phyloP scores from a whole-genome alignment of 2,797 vertebrate species.

The Enteromius argenteus region DNA sequence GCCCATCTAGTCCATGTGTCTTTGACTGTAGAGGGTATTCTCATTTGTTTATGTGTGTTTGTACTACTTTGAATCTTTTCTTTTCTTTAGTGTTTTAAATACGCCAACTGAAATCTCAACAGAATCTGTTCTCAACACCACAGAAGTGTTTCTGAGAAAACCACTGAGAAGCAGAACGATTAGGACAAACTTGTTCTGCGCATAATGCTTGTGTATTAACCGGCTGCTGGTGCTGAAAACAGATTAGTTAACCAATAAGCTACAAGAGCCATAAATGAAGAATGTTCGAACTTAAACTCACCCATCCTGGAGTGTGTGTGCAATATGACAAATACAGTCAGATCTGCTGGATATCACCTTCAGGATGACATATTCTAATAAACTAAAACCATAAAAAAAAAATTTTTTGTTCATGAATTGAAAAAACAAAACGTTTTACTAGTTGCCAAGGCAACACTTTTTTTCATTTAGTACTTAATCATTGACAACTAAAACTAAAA shows the following conservation, averaged over 20 bases:
- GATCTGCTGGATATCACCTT: not conserved
- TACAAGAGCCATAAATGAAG: conserved; percentile 48
- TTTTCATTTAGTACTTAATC: not conserved
- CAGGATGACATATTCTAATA: not conserved
- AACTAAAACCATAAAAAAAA: not conserved
- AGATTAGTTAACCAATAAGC: conserved; percentile 60
- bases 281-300: not conserved
- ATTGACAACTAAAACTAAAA: not conserved
- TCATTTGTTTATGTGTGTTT: conserved; percentile 63
- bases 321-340: conserved; percentile 11
- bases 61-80: conserved; percentile 61
- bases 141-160: not conserved
- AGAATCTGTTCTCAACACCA: conserved; percentile 74
- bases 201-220: not conserved
- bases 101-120: conserved; percentile 48
- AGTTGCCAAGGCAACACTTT: not conserved
- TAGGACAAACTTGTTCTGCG: not conserved
- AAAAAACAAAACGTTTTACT: not conserved
- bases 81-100: conserved; percentile 64
- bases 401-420: not conserved
- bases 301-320: not conserved
- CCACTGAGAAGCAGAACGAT: not conserved
- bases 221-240: conserved; percentile 71
- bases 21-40: conserved; percentile 79
- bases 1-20: conserved; percentile 81